phyloP scores from a whole-genome alignment of 2,113 vertebrate genomes.

The Vulpes lagopus region DNA sequence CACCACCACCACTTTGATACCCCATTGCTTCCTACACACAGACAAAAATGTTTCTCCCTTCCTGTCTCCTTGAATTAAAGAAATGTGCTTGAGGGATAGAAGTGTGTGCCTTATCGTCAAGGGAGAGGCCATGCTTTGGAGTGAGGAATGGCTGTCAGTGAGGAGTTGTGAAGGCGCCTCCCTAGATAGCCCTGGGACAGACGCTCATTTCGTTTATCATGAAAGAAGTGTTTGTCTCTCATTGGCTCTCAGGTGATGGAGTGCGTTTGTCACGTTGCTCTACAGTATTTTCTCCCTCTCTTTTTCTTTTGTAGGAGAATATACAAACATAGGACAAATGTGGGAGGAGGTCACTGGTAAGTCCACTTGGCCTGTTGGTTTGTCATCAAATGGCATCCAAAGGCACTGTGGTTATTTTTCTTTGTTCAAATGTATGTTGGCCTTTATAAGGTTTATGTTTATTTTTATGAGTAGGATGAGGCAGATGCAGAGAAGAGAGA shows the following conservation, averaged over 20 bases:
- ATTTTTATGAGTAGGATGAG: background rate
- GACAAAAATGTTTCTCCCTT: background rate
- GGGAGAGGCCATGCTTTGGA: too few species aligned
- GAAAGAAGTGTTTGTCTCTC: background rate
- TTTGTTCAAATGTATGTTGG: background rate
- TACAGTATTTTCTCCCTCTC: background rate
- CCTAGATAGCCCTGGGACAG: background rate
- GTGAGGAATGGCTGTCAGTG: rapidly evolving
- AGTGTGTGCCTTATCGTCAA: background rate
- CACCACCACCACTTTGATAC: background rate
- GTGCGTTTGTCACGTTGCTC: background rate
- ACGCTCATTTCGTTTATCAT: background rate
- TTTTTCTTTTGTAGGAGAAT: background rate
- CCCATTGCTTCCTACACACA: background rate
- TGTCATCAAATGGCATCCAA: background rate
- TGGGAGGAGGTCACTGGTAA: background rate
- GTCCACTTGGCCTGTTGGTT: background rate
- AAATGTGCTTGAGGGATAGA: background rate
- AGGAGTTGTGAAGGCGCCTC: background rate
- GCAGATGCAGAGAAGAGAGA: background rate
- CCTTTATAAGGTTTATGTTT: background rate
- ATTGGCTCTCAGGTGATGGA: background rate
- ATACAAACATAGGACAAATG: background rate
- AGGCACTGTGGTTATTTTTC: background rate
- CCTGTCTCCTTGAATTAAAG: background rate